Base-by-base conservation (phyloP, 2,797 vertebrate genomes). In the Anguilla obscura region DNA sequence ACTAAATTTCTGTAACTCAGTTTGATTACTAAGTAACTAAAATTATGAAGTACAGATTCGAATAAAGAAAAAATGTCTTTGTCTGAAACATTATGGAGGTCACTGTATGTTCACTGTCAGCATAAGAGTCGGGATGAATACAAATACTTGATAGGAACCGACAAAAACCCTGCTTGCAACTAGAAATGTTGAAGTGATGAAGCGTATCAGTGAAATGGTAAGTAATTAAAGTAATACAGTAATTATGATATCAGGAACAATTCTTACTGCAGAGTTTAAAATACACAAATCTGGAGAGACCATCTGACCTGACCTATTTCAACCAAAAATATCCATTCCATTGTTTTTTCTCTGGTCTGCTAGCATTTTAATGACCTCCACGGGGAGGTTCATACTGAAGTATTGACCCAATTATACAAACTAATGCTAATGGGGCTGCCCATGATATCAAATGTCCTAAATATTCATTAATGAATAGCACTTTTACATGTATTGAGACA, bases 341-440 rank as follows among this genome's bases (percentile, higher is more conserved):
- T 33, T 79, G 33, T 16, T 12, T 18, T 80, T 82, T 48, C 79
- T 40, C 74, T 36, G 33, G 36, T 40, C 18, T 45, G 14, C 12
- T 66, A 80, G 76, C 79, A 82, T 82, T 50, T 82, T 82, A 82
- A 48, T 82, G 79, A 82, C 79, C 33, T 79, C 74, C 30, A 79
- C 8, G 33, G 36, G 33, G 74, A 79, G 18, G 3, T 82, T 48
- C 16, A 80, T 80, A 36, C n/a, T 80, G 76, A 40, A 45, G 36
- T 45, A 33, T 45, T 40, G 36, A 45, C 76, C 16, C 76, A 40
- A 24, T 45, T 80, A 21, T 45, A 45, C 33, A 14, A 80, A 48
- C 79, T 82, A 80, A 74, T 16, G 76, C 76, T 80, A 82, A 82
- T n/a, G 79, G 76, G 21, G 45, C 36, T n/a, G 79, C 24, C 79